Base-by-base conservation (phyloP, 2,113 vertebrate genomes). In the Microcebus tavaratra region DNA sequence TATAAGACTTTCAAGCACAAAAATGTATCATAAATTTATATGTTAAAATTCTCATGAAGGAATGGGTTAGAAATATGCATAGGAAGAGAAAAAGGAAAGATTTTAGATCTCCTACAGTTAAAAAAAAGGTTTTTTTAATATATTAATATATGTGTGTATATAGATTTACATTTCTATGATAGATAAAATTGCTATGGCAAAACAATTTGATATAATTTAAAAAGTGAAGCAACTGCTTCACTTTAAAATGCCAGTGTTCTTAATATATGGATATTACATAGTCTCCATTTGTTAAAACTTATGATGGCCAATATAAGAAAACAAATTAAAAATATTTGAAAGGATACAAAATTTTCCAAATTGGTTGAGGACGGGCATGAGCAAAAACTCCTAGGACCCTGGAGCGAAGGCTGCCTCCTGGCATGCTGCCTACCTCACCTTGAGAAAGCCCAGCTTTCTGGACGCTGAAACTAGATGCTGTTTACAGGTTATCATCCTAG, bases 211-310 rank as follows among this genome's bases (percentile, higher is more conserved):
- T 85, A 61, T 15, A 61, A 89, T 95, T 79, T 80, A 79, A 85
- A 89, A 34, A 84, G 8, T 57, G 45, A 89, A 87, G 55, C 36
- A 70, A 48, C 27, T 86, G 13, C 80, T 90, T 91, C 90, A 90
- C 75, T 90, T 97, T 94, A 89, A 96, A 96, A 89, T 72, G 39
- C 5, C 31, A 70, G 2, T 88, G 13, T 80, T 90, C 5, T 91
- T 23, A 81, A 36, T 42, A 18, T 61, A 68, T 73, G 20, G 29
- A 39, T 82, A 31, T 17, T 53, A 53, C 76, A 68, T 27, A 9
- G 1, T 80, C 59, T 91, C n/a, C 5, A 78, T n/a, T 72, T 78
- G 31, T 29, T 53, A 90, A 79, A 45, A 55, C 2, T 57, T 73
- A 36, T 11, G 5, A 57, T 78, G 34, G 5, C 4, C 11, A 42